These are phyloP conservation scores for Nephrotoma flavescens DNA, from an alignment of 2,888 invertebrate species.

Conservation along the genomic window DNA sequence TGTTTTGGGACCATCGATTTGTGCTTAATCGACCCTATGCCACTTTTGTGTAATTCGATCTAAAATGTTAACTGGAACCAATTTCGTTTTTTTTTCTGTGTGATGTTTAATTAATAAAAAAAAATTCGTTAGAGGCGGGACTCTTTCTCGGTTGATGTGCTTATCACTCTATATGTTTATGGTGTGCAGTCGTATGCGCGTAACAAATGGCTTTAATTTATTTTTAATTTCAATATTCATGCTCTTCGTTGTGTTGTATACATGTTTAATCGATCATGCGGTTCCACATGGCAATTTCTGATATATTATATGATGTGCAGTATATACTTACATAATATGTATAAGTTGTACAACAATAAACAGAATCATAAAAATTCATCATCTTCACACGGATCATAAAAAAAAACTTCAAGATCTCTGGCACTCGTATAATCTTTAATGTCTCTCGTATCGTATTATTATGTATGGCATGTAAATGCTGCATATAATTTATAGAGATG, in stretches of 20 bases:
- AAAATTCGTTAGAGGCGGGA: not conserved
- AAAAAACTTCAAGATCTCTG: not conserved
- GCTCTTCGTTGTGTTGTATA: not conserved
- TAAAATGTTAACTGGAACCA: not conserved
- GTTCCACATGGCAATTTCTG: not conserved
- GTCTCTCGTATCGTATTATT: not conserved
- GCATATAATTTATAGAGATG: not conserved
- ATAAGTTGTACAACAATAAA: not conserved
- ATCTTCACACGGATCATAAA: not conserved
- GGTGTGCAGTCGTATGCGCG: not conserved
- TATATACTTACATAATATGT: not conserved
- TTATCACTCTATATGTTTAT: not conserved
- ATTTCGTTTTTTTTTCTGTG: not conserved
- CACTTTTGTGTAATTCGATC: not conserved
- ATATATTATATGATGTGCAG: not conserved
- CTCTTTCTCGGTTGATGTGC: not conserved
- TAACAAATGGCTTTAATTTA: not conserved
- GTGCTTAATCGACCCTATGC: not conserved
- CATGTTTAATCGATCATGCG: not conserved
- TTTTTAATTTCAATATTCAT: not conserved
- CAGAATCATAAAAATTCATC: not conserved
- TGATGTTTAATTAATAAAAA: not conserved
- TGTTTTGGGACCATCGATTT: not conserved
- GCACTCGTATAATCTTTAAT: not conserved
- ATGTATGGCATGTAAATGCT: not conserved